Conservation (phyloP, 2,888 invertebrate genomes). For the Macropis europaea region DNA sequence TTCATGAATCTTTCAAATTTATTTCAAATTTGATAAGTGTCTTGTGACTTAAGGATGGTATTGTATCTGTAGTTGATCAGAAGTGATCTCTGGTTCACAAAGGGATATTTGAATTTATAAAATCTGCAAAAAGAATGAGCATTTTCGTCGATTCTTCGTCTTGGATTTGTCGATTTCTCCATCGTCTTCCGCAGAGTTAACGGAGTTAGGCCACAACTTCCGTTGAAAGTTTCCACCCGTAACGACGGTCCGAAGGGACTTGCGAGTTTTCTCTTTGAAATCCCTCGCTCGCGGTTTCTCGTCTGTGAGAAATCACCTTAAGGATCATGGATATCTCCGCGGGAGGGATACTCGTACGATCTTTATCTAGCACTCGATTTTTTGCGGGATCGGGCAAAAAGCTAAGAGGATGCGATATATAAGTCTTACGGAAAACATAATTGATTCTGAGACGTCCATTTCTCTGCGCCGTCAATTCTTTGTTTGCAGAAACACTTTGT, state of each 20-base stretch:
- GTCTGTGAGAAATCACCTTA: constrained; percentile 59
- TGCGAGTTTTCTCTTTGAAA: constrained; percentile 63
- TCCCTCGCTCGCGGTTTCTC: constrained; percentile 58
- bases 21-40: too few relatives aligned
- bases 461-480: background rate
- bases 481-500: too few relatives aligned
- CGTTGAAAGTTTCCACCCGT: constrained; percentile 64
- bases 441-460: constrained; percentile 7
- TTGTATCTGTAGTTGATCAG: background rate
- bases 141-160: constrained; percentile 43
- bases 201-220: constrained; percentile 66
- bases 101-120: constrained; percentile 8
- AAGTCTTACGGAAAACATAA: background rate
- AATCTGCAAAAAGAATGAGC: constrained; percentile 8
- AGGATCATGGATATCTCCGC: constrained; percentile 60
- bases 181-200: constrained; percentile 60
- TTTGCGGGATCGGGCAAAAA: background rate
- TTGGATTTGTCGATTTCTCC: constrained; percentile 56
- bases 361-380: constrained; percentile 38
- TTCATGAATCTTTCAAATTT: too few relatives aligned
- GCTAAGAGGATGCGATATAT: constrained; percentile 2
- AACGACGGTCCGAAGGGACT: constrained; percentile 64
- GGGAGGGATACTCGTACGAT: constrained; percentile 38
- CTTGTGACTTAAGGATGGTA: too few relatives aligned
- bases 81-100: background rate